Conservation (phyloP, 2,888 invertebrate species). For the Hofmannophila pseudospretella region DNA sequence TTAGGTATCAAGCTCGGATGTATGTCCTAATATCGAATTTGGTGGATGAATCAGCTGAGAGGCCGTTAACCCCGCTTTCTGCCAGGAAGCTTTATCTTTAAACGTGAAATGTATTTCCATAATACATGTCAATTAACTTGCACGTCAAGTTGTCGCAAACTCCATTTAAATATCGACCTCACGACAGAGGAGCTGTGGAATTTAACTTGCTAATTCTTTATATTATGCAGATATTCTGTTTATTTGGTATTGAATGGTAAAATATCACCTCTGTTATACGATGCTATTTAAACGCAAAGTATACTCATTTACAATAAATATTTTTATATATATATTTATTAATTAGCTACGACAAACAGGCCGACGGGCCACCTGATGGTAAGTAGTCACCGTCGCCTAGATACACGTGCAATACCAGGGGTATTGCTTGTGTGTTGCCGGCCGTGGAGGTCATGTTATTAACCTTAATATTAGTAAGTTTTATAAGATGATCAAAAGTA, state of each 20-base stretch:
- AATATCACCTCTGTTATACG: neutral
- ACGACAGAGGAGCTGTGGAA: conserved; percentile 33
- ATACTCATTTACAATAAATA: no score
- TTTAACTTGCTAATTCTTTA: conserved; percentile 33
- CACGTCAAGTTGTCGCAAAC: conserved; percentile 50
- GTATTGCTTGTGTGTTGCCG: no score
- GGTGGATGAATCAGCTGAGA: conserved; percentile 14
- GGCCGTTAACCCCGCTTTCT: conserved; percentile 6
- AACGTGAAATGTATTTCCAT: conserved; percentile 47
- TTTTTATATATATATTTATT: neutral
- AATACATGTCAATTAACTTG: conserved; percentile 62
- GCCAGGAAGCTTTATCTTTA: conserved; percentile 11
- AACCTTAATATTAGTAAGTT: neutral
- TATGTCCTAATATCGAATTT: conserved; percentile 40
- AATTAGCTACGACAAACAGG: no score
- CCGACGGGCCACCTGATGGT: no score
- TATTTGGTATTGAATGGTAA: conserved; percentile 4
- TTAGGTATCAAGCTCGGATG: conserved; percentile 30
- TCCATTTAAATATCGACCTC: conserved; percentile 61
- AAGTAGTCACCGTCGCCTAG: no score
- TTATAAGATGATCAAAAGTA: no score
- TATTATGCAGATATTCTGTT: conserved; percentile 8
- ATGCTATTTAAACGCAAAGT: conserved; percentile 7
- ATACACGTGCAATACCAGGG: no score
- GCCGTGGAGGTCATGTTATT: neutral